Evolutionary conservation across 2,113 vertebrate species (phyloP).

Genomic region (Maccullochella peelii): DNA sequence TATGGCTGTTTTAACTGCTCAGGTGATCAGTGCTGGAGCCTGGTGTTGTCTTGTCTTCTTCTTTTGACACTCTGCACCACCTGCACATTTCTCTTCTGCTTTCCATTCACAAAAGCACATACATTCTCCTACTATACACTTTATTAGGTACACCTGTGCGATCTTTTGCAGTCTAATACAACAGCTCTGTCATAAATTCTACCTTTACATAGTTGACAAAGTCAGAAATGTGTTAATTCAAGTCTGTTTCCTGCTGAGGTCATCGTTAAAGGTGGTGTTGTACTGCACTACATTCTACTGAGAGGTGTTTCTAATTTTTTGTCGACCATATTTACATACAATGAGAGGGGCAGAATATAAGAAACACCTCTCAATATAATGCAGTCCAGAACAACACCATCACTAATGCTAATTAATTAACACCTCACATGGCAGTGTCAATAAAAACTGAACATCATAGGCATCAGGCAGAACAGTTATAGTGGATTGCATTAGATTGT

Average conservation of each 20-base stretch:
- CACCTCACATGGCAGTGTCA: no score
- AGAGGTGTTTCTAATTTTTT: not conserved
- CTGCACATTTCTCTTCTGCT: not conserved
- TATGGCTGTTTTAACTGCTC: not conserved
- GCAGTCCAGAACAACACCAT: not conserved
- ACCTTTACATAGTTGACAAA: not conserved
- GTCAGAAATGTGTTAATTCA: not conserved
- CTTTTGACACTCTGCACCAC: not conserved
- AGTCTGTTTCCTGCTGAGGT: not conserved
- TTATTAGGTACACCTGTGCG: no score
- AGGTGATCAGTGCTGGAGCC: not conserved
- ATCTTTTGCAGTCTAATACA: not conserved
- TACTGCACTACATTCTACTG: not conserved
- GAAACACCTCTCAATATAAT: not conserved
- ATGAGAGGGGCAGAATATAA: not conserved
- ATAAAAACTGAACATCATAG: not conserved
- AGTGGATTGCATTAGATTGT: not conserved
- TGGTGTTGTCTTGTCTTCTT: not conserved
- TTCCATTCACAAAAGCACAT: not conserved
- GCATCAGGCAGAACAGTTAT: not conserved
- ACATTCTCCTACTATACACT: not conserved
- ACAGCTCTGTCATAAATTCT: no score
- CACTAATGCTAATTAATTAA: not conserved
- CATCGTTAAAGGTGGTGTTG: not conserved
- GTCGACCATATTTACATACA: not conserved